A percentile compares a stretch with the other conserved stretches of the same genome.
Conservation (phyloP, 30 jellyfish, hydroid and myxozoan genomes). For the Aurelia aurita complex sp. Pacific region DNA sequence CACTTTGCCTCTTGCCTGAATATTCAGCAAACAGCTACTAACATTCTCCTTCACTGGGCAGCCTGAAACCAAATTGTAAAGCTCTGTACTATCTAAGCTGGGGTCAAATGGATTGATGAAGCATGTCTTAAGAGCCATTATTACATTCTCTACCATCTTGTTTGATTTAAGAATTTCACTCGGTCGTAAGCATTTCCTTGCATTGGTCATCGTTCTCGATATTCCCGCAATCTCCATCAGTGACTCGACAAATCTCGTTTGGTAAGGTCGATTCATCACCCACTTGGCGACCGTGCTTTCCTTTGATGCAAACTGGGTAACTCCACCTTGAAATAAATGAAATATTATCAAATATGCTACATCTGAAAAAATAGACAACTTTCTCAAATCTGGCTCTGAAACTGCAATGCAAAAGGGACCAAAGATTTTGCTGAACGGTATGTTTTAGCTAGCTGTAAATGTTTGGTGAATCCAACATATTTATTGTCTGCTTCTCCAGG, state of each 20-base stretch:
- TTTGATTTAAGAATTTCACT: too few species aligned
- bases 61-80: constrained; percentile 11
- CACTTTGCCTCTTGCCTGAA: not conserved
- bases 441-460: too few species aligned
- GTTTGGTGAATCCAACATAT: too few species aligned
- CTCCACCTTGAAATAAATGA: constrained; percentile 6
- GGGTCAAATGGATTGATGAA: not conserved
- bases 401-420: too few species aligned
- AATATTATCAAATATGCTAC: too few species aligned
- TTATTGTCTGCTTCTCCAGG: too few species aligned
- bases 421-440: too few species aligned
- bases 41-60: constrained; percentile 1
- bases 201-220: not conserved
- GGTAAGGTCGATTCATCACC: constrained; percentile 10
- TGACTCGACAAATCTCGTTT: constrained; percentile 7
- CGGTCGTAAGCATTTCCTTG: constrained; percentile 3
- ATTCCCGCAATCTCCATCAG: constrained; percentile 11
- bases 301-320: constrained; percentile 6
- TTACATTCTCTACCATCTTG: too few species aligned
- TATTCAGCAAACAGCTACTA: not conserved
- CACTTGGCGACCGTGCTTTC: constrained; percentile 3
- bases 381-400: too few species aligned
- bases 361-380: too few species aligned
- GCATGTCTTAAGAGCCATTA: too few species aligned
- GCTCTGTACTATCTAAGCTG: not conserved